A percentile compares a stretch with the other conserved stretches of the same genome.
These are phyloP conservation scores for Oryzias melastigma DNA, from an alignment of 2,113 vertebrate genomes.

Conservation along the genomic window DNA sequence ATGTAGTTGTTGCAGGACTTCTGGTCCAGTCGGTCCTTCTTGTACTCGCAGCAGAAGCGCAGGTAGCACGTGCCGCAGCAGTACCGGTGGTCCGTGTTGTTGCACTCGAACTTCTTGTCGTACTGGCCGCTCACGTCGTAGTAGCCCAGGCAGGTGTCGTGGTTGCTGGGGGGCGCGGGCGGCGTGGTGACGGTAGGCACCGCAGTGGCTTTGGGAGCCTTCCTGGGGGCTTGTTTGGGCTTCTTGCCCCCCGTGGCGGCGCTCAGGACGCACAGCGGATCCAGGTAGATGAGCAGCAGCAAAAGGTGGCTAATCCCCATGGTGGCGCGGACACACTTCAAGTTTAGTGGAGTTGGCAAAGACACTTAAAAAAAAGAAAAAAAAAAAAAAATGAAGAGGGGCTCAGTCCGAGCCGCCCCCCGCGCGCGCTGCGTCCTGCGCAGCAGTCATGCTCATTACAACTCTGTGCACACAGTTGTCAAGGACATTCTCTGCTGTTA, in stretches of 20 bases:
- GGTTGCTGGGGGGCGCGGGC: constrained; percentile 70
- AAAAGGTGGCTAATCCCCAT: constrained; percentile 81
- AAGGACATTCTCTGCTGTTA: constrained; percentile 53
- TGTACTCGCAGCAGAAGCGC: constrained; percentile 98
- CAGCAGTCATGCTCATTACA: constrained; percentile 52
- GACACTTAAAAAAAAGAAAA: constrained; percentile 14
- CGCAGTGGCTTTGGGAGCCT: constrained; percentile 64
- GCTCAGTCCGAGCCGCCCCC: constrained; percentile 54
- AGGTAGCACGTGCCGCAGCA: constrained; percentile 98
- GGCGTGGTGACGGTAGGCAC: constrained; percentile 57
- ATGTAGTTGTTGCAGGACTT: constrained; percentile 90
- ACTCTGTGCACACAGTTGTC: constrained; percentile 28
- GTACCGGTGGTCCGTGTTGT: constrained; percentile 96
- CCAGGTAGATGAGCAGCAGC: constrained; percentile 78
- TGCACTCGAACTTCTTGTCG: constrained; percentile 96
- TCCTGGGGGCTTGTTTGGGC: constrained; percentile 56
- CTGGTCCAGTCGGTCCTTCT: constrained; percentile 92
- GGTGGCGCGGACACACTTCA: constrained; percentile 39
- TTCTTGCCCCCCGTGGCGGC: constrained; percentile 73
- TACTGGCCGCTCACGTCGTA: constrained; percentile 98
- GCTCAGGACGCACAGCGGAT: constrained; percentile 74
- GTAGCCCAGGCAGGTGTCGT: constrained; percentile 94
- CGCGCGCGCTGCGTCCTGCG: constrained; percentile 39
- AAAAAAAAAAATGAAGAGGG: neutral
- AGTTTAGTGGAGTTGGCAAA: constrained; percentile 16